Base-by-base conservation (phyloP, 2,888 invertebrate genomes). In the Brachyptera putata region DNA sequence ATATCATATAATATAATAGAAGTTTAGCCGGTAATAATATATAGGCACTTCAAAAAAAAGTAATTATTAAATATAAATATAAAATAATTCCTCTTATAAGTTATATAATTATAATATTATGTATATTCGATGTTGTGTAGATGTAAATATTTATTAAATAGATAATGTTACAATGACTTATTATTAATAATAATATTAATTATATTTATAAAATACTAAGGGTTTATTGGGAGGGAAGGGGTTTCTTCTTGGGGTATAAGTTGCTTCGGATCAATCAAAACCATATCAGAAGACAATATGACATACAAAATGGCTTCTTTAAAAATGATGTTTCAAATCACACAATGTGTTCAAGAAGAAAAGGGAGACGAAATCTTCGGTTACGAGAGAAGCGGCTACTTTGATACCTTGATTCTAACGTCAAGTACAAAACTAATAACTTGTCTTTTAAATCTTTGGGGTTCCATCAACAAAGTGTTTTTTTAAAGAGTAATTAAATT, bases 41-140 rank as follows among this genome's bases (percentile, higher is more conserved):
- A 18, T 48, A 49, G 48, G 1, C 25, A 18, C 30, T 49, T 43
- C 41, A 18, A 18, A 41, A 25, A 3, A 24, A 30, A 37, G 50
- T 36, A 36, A 37, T 22, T 37, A 49, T 30, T 57, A 61, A 57
- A 60, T 61, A 56, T 58, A 25, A 41, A 57, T 56, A 46, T 46
- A 57, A 59, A 46, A 56, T 37, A 59, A 61, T 60, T 61, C 57
- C 60, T 63, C 61, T 56, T 60, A 53, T 58, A 50, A 37, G 61
- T n/a, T n/a, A n/a, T n/a, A n/a, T n/a, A 56, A 25, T 61, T 57
- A 61, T 59, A 30, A 41, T n/a, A 60, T 37, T 61, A 60, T 64
- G 64, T 64, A 64, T 63, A 64, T 64, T 64, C 53, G 64, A 64
- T 64, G 64, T 64, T 64, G 64, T 64, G 61, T 64, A 64, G 61